Evolutionary conservation across 2,113 vertebrate species (phyloP).

Genomic region (Cyanistes caeruleus): DNA sequence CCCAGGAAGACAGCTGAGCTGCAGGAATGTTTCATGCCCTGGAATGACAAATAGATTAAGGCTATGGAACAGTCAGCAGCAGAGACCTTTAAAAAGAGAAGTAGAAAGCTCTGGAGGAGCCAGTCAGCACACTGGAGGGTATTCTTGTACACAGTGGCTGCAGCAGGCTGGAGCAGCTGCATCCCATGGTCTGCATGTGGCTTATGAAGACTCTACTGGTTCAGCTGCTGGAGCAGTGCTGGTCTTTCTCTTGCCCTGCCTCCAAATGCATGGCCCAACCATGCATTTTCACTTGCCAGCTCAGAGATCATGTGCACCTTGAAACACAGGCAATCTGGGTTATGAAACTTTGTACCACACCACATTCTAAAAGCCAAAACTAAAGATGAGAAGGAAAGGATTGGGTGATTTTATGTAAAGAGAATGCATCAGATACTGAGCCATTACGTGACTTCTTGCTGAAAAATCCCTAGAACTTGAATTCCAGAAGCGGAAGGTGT

Average conservation of each 20-base stretch:
- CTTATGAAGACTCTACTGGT: background rate
- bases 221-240: background rate
- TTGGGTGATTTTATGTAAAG: background rate
- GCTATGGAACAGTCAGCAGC: background rate
- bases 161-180: background rate
- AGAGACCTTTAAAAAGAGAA: background rate
- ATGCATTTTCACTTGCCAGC: background rate
- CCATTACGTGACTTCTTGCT: background rate
- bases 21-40: slow-evolving; percentile 17
- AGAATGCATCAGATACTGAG: background rate
- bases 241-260: background rate
- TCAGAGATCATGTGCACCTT: rapidly evolving
- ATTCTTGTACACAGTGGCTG: background rate
- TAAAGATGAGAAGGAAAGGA: background rate
- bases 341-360: background rate
- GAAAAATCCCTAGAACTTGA: background rate
- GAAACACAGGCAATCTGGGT: background rate
- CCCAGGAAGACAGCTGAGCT: slow-evolving; percentile 17
- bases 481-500: background rate
- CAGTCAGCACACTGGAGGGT: rapidly evolving
- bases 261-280: background rate
- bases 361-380: background rate
- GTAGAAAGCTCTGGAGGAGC: background rate
- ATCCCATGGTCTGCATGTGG: background rate
- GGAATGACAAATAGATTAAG: background rate